Evolutionary conservation across 1,140 invertebrate species (phyloP), one percentile per base, ranked within the genome.

Genomic region (Leptopilina boulardi): DNA sequence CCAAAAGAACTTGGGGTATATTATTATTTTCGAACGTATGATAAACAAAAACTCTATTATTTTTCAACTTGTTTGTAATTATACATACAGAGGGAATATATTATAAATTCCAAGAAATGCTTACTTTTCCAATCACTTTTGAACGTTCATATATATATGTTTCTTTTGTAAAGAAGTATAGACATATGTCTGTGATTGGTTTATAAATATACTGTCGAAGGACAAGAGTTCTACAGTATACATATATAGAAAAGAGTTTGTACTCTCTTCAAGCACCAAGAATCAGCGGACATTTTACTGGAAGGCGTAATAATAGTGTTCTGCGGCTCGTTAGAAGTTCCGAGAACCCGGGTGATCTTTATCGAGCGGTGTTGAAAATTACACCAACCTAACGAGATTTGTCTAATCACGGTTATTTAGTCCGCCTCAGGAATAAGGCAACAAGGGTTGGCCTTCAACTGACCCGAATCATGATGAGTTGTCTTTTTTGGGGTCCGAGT

Each of bases 371-470:
- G 54, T 66, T 74, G 71, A 42, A 74, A 74, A 74, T 77, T 77
- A 73, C 71, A 77, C 51, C 71, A 21, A 54, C 72, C 71, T 77
- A 77, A 77, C 72, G 72, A 77, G 72, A 77, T 74, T 74, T 74
- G 77, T 77, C 77, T 76, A 76, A 76, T 76, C 70, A 76, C 70
- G 66, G 75, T 76, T 21, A 72, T 76, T 71, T 71, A 18, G 51
- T 44, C 23, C 21, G 38, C 18, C 70, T 71, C 41, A 15, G 41
- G 71, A 42, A n/a, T n/a, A 19, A 44, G 21, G n/a, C 15, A 30
- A 23, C 23, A 23, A 66, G 21, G 4, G 18, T 21, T 26, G 21
- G 21, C 59, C 59, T 66, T 26, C 23, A 66, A 34, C 59, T 30
- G 11, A 66, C 59, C 23, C 26, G 6, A 30, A 30, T 66, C 59